Evolutionary conservation across 2,113 vertebrate species (phyloP), one percentile per base, ranked within the genome.

Genomic region (Philantomba maxwellii): DNA sequence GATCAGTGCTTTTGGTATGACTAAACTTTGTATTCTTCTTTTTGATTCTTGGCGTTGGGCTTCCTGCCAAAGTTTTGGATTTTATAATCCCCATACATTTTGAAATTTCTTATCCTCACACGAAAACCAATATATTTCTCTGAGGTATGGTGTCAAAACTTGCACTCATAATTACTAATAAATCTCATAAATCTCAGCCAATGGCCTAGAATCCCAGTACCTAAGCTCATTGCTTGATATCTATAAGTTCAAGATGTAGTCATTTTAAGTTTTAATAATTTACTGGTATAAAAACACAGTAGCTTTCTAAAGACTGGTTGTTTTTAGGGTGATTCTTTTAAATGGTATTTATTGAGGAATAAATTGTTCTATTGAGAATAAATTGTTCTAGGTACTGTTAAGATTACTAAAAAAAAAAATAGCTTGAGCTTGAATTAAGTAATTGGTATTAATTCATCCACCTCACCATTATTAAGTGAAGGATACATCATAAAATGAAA

Each of bases 401-500:
- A 7, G 4, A 53, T 28, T 77, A 81, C 5, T 70, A 51, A 64
- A 60, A 60, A 28, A 13, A 45, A 17, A 64, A 73, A 2, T 12
- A 47, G 28, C 6, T 45, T 80, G 28, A 33, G 2, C 80, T 88
- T 28, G 36, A 64, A 64, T 80, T 82, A 88, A 98, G 93, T 97
- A 98, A 94, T 96, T 98, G 28, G 82, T 89, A 97, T 97, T 96
- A 91, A 87, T 97, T 98, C 97, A 93, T 93, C 97, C 78, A 92
- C 58, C 17, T 98, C 94, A 96, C 97, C 91, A 97, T 97, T 98
- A 98, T 98, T 98, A 97, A 98, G 97, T 98, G 97, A 98, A 99
- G 86, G 94, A 93, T 97, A 96, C 96, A 98, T 98, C 92, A 96
- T 97, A 97, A 98, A 98, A 97, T 97, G 96, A 99, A 98, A 89